Conservation (phyloP, 2,888 invertebrate species). For the Artemia sinica region DNA sequence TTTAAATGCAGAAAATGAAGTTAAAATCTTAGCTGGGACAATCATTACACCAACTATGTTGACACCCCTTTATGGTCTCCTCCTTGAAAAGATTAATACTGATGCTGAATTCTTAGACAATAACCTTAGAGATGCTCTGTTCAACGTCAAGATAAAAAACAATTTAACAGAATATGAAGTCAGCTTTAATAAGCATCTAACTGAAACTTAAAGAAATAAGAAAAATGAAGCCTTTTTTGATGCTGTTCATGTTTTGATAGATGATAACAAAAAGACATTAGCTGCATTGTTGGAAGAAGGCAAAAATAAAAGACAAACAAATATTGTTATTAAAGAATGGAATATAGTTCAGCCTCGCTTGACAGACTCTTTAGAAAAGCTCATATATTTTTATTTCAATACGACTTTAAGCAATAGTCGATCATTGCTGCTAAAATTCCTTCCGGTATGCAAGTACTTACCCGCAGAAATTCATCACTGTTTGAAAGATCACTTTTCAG, state of each 20-base stretch:
- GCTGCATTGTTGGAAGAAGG: too few relatives aligned
- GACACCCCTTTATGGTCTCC: not conserved
- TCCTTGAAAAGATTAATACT: not conserved
- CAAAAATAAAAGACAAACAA: not conserved
- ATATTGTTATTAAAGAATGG: not conserved
- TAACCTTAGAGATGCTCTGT: not conserved
- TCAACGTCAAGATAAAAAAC: not conserved
- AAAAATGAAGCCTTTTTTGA: not conserved
- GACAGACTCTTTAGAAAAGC: not conserved
- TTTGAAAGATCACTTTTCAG: not conserved
- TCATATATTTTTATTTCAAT: not conserved
- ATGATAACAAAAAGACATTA: too few relatives aligned
- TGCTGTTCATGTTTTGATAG: not conserved
- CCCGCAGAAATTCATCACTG: constrained; percentile 7
- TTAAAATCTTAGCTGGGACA: not conserved
- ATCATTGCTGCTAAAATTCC: not conserved
- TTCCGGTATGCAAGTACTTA: not conserved
- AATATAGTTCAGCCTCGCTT: not conserved
- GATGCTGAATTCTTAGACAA: not conserved
- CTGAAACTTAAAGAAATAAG: too few relatives aligned
- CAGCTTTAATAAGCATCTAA: not conserved
- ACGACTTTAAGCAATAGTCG: not conserved
- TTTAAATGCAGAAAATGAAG: not conserved
- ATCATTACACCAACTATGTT: not conserved
- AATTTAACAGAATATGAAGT: not conserved